A percentile compares a stretch with the other conserved stretches of the same genome.
phyloP scores from a whole-genome alignment of 2,888 invertebrate genomes.

The Branchellion lobata region DNA sequence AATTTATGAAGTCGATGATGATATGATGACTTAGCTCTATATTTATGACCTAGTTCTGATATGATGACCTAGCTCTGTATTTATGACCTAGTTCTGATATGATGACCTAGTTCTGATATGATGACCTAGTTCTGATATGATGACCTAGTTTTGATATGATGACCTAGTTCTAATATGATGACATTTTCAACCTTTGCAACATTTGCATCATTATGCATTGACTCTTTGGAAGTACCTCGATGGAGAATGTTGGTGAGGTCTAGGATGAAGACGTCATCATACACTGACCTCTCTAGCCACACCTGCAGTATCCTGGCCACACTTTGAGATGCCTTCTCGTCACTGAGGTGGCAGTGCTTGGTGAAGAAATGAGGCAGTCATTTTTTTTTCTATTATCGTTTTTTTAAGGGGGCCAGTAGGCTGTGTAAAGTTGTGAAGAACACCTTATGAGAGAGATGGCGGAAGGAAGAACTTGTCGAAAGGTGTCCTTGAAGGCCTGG shows the following conservation, averaged over 20 bases:
- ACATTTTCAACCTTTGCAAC: neutral
- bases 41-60: no score
- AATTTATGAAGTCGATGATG: no score
- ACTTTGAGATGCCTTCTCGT: neutral
- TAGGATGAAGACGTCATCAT: constrained; percentile 12
- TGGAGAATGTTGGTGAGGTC: neutral
- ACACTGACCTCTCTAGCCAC: constrained; percentile 36
- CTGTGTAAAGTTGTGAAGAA: no score
- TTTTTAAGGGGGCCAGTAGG: no score
- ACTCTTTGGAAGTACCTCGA: no score
- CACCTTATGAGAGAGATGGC: constrained; percentile 25
- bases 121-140: neutral
- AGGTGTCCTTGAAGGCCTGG: constrained; percentile 23
- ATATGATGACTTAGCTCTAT: no score
- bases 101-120: no score
- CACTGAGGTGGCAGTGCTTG: neutral
- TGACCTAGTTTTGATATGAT: no score
- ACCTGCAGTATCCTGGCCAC: constrained; percentile 27
- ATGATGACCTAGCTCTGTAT: no score
- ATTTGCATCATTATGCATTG: neutral
- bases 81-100: no score
- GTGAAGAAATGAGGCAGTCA: neutral
- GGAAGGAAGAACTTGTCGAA: constrained; percentile 14
- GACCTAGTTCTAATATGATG: neutral
- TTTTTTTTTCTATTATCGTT: no score